These are phyloP conservation scores for Caenorhabditis angaria DNA, from an alignment of 2,888 invertebrate species.

Conservation along the genomic window DNA sequence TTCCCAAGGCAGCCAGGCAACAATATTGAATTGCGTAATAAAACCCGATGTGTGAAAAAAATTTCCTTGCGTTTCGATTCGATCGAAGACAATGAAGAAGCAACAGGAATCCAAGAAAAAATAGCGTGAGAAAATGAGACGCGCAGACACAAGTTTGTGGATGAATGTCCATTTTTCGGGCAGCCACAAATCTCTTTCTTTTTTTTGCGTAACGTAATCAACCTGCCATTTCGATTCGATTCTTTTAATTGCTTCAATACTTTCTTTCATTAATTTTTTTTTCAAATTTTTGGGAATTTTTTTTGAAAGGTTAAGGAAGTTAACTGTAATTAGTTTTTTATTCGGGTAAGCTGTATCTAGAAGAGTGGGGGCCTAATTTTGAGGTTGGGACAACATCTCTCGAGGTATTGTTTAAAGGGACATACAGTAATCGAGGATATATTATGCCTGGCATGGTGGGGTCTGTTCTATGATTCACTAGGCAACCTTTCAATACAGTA, in stretches of 20 bases:
- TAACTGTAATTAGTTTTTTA: too few relatives aligned
- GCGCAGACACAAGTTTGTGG: not conserved
- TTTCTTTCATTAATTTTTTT: not conserved
- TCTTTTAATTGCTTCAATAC: not conserved
- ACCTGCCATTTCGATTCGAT: not conserved
- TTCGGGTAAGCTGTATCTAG: too few relatives aligned
- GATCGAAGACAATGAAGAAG: not conserved
- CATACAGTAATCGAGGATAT: too few relatives aligned
- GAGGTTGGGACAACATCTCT: too few relatives aligned
- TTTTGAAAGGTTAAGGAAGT: too few relatives aligned
- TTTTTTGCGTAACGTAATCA: conserved; percentile 1
- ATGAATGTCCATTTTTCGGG: not conserved
- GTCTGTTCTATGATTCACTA: too few relatives aligned
- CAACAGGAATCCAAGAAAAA: not conserved
- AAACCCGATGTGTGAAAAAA: conserved; percentile 4
- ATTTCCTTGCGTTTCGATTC: not conserved
- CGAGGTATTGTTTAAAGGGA: too few relatives aligned
- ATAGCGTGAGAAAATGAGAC: not conserved
- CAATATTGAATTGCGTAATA: conserved; percentile 1
- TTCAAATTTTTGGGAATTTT: not conserved
- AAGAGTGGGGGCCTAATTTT: too few relatives aligned
- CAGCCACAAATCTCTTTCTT: not conserved
- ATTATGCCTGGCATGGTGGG: too few relatives aligned
- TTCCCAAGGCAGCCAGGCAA: not conserved
- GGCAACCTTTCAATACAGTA: too few relatives aligned